A percentile compares a stretch with the other conserved stretches of the same genome.
These are phyloP conservation scores for Pipa parva DNA, from an alignment of 2,113 vertebrate species.

Conservation along the genomic window DNA sequence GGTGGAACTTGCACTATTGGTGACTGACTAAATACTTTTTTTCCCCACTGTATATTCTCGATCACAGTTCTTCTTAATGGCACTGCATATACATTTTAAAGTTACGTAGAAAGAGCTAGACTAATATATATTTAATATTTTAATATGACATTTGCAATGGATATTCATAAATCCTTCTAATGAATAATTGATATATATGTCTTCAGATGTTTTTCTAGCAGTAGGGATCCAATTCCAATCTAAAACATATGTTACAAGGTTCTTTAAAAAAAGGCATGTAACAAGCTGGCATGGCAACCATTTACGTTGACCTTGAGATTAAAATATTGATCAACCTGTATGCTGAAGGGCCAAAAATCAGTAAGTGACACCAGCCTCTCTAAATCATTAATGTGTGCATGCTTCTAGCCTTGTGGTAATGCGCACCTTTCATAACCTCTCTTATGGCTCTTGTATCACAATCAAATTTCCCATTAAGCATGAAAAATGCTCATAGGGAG, in stretches of 20 bases:
- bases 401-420: conserved; percentile 40
- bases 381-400: conserved; percentile 81
- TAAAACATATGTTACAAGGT: neutral
- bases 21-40: too few relatives aligned
- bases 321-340: conserved; percentile 69
- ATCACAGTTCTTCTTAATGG: too few relatives aligned
- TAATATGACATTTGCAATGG: neutral
- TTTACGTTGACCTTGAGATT: conserved; percentile 75
- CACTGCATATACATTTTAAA: too few relatives aligned
- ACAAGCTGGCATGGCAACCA: conserved; percentile 45
- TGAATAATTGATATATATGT: neutral
- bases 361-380: conserved; percentile 71
- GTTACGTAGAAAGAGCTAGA: too few relatives aligned
- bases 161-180: neutral
- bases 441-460: conserved; percentile 21
- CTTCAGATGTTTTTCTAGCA: neutral
- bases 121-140: neutral
- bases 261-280: conserved; percentile 23
- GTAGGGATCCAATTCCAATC: neutral
- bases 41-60: too few relatives aligned
- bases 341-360: conserved; percentile 58
- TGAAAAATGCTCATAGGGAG: neutral
- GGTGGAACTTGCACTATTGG: too few relatives aligned
- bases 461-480: neutral
- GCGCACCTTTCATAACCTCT: conserved; percentile 8